A percentile compares a stretch with the other conserved stretches of the same genome.
Conservation (phyloP, 2,888 invertebrate species). For the Tetragonisca angustula region DNA sequence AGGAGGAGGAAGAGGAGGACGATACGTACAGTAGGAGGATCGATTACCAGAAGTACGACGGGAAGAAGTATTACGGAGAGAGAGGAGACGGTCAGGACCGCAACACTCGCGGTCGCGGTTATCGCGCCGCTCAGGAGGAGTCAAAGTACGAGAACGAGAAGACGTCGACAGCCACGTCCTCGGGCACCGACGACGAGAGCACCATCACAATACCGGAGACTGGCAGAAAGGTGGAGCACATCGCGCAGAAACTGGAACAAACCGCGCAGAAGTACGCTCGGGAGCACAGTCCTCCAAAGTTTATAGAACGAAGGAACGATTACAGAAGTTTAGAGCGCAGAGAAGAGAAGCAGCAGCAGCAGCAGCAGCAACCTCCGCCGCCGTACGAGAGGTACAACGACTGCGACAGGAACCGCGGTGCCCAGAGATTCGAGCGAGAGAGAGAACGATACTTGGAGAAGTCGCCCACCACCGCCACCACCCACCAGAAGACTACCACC, state of each 20-base stretch:
- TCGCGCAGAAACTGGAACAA: conserved; percentile 82
- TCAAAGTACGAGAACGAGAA: conserved; percentile 79
- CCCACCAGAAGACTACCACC: too few relatives aligned
- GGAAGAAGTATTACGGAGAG: conserved; percentile 77
- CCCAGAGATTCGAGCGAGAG: conserved; percentile 62
- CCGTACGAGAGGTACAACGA: conserved; percentile 74
- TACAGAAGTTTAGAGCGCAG: conserved; percentile 70
- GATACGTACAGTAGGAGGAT: conserved; percentile 70
- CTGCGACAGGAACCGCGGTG: conserved; percentile 54
- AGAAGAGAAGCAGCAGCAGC: conserved; percentile 57
- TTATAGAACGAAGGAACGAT: conserved; percentile 77
- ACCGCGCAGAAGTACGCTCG: conserved; percentile 83
- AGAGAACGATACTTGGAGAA: conserved; percentile 72
- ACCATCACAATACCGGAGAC: conserved; percentile 81
- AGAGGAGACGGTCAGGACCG: conserved; percentile 64
- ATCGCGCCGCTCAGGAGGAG: conserved; percentile 59
- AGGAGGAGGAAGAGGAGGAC: conserved; percentile 79
- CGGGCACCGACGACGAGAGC: conserved; percentile 81
- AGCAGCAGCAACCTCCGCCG: conserved; percentile 31
- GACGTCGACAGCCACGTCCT: conserved; percentile 74
- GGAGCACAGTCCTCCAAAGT: conserved; percentile 82
- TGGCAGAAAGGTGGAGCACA: conserved; percentile 82
- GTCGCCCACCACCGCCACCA: conserved; percentile 26
- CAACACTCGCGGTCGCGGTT: conserved; percentile 32
- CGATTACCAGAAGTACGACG: conserved; percentile 74